These are phyloP conservation scores for Phataginus tricuspis DNA, from an alignment of 2,797 vertebrate genomes.

Conservation along the genomic window DNA sequence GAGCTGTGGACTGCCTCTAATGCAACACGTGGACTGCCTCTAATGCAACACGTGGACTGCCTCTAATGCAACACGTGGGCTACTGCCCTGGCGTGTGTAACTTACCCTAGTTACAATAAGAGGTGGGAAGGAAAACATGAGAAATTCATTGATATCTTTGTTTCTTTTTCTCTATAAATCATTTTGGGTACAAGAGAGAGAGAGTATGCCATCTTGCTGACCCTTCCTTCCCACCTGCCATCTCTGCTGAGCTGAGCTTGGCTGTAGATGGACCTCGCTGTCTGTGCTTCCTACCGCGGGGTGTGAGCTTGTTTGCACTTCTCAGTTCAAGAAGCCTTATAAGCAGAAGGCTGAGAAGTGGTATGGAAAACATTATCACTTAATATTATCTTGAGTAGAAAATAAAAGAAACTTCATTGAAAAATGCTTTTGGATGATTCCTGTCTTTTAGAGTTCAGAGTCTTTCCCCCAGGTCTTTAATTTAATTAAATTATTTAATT, in stretches of 20 bases:
- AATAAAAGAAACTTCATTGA: background rate
- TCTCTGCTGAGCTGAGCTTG: background rate
- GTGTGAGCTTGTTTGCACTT: background rate
- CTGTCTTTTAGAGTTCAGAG: background rate
- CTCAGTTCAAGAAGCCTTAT: background rate
- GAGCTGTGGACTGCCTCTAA: background rate
- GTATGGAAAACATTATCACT: background rate
- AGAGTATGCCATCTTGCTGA: background rate
- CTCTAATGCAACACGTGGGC: background rate
- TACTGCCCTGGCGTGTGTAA: background rate
- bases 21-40: background rate
- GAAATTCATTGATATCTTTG: background rate
- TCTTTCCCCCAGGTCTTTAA: background rate
- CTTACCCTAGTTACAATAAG: background rate
- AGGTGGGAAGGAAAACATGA: background rate
- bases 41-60: background rate
- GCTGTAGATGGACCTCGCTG: background rate
- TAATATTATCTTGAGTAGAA: slow-evolving; percentile 1
- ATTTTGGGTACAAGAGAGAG: background rate
- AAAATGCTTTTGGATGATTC: background rate
- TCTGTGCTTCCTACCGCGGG: background rate
- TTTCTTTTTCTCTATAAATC: background rate
- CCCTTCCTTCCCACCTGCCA: background rate
- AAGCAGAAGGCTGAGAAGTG: background rate
- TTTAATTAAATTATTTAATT: background rate